Evolutionary conservation across 92 coral and sea anemone species (phyloP).

Genomic region (Porites rus): DNA sequence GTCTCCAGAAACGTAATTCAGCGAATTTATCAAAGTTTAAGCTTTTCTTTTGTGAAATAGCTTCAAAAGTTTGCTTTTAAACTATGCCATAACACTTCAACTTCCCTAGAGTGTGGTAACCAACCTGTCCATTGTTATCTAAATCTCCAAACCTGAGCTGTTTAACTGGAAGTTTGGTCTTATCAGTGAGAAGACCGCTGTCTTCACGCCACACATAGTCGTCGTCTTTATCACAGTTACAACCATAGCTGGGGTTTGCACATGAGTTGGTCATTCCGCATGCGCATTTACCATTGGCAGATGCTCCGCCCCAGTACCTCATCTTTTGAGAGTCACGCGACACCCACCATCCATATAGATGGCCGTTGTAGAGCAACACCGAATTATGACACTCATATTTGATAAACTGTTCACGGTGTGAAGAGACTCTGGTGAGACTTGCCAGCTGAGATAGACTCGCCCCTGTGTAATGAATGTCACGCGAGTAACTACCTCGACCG

Average conservation of each 20-base stretch:
- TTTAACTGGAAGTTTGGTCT: constrained; percentile 59
- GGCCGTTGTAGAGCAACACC: background rate
- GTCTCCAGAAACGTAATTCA: too few species aligned
- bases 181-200: constrained; percentile 78
- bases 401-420: constrained; percentile 64
- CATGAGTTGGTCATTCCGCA: constrained; percentile 64
- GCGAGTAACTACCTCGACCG: constrained; percentile 9
- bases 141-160: constrained; percentile 76
- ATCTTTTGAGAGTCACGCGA: constrained; percentile 53
- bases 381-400: constrained; percentile 60
- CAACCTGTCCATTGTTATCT: too few species aligned
- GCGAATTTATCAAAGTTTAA: too few species aligned
- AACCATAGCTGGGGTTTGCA: background rate
- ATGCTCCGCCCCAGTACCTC: constrained; percentile 75
- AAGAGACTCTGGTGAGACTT: constrained; percentile 48
- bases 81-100: constrained; percentile 50
- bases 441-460: constrained; percentile 52
- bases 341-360: constrained; percentile 56
- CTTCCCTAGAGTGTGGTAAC: constrained; percentile 59
- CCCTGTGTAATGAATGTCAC: constrained; percentile 42
- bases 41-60: background rate
- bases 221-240: constrained; percentile 69
- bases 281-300: constrained; percentile 63
- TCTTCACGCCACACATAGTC: constrained; percentile 65
- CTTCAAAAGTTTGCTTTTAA: background rate